phyloP scores from a whole-genome alignment of 2,888 invertebrate species.

The Lamellibrachia columna region DNA sequence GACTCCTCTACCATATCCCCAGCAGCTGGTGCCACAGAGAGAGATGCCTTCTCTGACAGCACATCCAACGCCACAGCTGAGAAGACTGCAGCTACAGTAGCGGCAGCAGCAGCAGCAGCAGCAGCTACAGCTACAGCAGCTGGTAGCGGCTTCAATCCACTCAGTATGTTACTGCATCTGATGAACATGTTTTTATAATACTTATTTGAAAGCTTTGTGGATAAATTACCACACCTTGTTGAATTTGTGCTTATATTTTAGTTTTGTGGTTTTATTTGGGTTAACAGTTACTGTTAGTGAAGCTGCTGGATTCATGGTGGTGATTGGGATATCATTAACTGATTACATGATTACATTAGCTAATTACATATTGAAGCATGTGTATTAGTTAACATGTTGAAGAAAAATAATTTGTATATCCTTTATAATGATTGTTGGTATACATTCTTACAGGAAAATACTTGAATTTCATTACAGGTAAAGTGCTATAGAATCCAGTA shows the following conservation, averaged over 20 bases:
- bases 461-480: background rate
- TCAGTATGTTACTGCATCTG: conserved; percentile 43
- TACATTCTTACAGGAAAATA: conserved; percentile 5
- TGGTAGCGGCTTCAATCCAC: conserved; percentile 48
- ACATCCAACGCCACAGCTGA: background rate
- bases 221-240: background rate
- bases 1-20: background rate
- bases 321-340: background rate
- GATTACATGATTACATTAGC: background rate
- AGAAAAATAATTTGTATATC: background rate
- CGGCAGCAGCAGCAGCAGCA: background rate
- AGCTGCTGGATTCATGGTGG: background rate
- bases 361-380: background rate
- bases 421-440: background rate
- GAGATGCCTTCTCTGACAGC: background rate
- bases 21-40: background rate
- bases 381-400: background rate
- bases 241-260: background rate
- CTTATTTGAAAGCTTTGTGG: background rate
- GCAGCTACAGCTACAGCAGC: background rate
- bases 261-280: background rate
- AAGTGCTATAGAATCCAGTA: background rate
- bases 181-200: background rate
- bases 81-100: background rate
- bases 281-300: background rate